Evolutionary conservation across 1,140 invertebrate species (phyloP), one percentile per base, ranked within the genome.

Genomic region (Antheraea mylitta): DNA sequence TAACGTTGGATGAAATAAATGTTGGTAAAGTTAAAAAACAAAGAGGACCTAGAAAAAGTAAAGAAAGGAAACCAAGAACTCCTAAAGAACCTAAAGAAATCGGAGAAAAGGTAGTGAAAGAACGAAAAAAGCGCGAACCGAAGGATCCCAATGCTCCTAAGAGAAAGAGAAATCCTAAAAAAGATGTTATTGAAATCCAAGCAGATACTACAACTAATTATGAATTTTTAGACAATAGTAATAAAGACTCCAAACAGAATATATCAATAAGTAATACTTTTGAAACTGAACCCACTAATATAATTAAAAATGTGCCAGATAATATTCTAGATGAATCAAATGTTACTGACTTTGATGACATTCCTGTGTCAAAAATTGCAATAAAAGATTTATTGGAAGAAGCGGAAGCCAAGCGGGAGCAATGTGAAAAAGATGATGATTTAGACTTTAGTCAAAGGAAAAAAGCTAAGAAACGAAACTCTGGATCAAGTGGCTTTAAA

Each of bases 71-170:
- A 87, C 95, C 95, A 10, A 94, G 96, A 73, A 94, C 95, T 74
- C 96, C 96, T 5, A 96, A 96, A 90, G 94, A 95, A 79, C 94
- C 95, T 0, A 97, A 96, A 78, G 92, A 94, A 58, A 94, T 94
- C 38, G 95, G 95, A 76, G 94, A 87, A 22, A 95, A 87, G 92
- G 94, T 60, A 93, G 94, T 92, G 87, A 94, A 74, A 93, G 95
- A 71, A 96, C 91, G 93, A 66, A 95, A 95, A 82, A 94, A 94
- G 84, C 90, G 92, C 38, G 94, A 94, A 82, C 93, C 94, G 7
- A 96, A 95, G 89, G 94, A 95, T 87, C 94, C 94, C 0, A 96
- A 95, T 83, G 94, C 95, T 82, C 84, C 95, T 83, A 93, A 93
- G 80, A 92, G 93, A 74, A 93, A 92, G 76, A 83, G 86, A 69